phyloP scores from a whole-genome alignment of 2,888 invertebrate genomes.

The Standfussiana lucernea region DNA sequence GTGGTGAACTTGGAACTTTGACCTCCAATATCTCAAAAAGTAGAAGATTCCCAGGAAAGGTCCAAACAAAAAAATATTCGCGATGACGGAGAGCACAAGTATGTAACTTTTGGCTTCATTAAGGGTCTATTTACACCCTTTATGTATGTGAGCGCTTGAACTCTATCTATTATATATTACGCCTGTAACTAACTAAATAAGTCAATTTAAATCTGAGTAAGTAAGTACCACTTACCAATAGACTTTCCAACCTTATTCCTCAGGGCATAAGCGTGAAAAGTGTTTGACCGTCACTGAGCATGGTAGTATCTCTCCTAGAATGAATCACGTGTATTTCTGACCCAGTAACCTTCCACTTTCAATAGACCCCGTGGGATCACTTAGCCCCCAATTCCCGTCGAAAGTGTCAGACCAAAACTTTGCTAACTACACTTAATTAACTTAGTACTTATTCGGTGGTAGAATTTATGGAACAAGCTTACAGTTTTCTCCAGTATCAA shows the following conservation, averaged over 20 bases:
- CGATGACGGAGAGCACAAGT: no score
- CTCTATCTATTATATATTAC: not conserved
- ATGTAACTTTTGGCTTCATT: no score
- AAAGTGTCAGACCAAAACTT: slow-evolving; percentile 39
- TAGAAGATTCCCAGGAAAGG: no score
- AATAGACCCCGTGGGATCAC: slow-evolving; percentile 9
- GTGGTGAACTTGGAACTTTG: no score
- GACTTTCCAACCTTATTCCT: no score
- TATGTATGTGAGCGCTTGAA: not conserved
- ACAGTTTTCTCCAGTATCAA: slow-evolving; percentile 14
- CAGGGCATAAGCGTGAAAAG: no score
- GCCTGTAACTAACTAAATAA: not conserved
- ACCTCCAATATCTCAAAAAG: no score
- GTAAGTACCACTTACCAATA: no score
- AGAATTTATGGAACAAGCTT: slow-evolving; percentile 28
- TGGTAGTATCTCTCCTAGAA: no score
- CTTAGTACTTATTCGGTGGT: slow-evolving; percentile 6
- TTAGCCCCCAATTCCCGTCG: slow-evolving; percentile 2
- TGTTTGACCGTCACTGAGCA: no score
- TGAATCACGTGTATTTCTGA: slow-evolving; percentile 16
- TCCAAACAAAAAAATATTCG: no score
- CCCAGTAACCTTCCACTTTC: not conserved
- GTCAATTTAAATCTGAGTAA: not conserved
- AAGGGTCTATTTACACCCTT: no score
- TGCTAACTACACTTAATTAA: slow-evolving; percentile 50